Base-by-base conservation (phyloP, 2,113 vertebrate species). In the Camarhynchus parvulus region DNA sequence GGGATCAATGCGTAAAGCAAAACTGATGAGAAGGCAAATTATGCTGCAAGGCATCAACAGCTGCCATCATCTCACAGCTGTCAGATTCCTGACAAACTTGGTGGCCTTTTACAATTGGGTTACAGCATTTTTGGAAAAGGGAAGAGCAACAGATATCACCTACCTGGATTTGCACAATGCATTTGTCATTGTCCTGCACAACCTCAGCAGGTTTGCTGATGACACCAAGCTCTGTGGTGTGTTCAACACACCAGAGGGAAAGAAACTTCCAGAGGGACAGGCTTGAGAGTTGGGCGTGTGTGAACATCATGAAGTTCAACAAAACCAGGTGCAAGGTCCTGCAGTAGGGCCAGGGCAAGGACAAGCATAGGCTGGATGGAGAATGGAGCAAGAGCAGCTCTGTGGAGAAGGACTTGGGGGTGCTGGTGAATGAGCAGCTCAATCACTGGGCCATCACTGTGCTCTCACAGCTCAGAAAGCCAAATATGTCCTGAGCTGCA, bases 21-120 rank as follows among this genome's bases (percentile, higher is more conserved):
- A 87, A 89, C 42, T 70, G 69, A 84, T 81, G 77, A 91, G 64
- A 91, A 95, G 89, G 73, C 68, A 92, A 95, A 95, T 92, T 73
- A 91, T 59, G 33, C 77, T 47, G 61, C 25, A 62, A 83, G 21
- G 46, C 47, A 42, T 50, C 73, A 92, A 67, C 69, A 81, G 64
- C 77, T 94, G 73, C 89, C 87, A 89, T 52, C 66, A 24, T 39
- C 18, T 74, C 7, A 0, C 24, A 83, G 46, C 61, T 53, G 39
- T 44, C 77, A 82, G 69, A 39, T 21, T 23, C 53, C 62, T 61
- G 28, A 68, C 53, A 82, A 61, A 68, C 30, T 39, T 61, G 46
- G 53, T n/a, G 46, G 69, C 53, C 24, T 47, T 68, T 64, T 41
- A 25, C 39, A 46, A 7, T 5, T 28, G 28, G 10, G 33, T 59